Conservation (phyloP, 2,888 invertebrate genomes). For the Calliphora vomitoria region DNA sequence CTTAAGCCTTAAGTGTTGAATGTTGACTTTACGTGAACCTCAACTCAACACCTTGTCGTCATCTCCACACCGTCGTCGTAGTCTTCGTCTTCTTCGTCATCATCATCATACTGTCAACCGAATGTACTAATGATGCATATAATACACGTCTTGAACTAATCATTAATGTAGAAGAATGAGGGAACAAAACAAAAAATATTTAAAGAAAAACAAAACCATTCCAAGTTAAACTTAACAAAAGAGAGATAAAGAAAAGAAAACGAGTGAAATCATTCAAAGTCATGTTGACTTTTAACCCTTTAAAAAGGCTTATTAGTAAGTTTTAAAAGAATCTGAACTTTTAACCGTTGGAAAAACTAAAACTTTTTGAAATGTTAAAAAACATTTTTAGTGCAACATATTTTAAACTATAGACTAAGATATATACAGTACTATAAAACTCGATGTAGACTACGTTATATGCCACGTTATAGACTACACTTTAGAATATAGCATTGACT, state of each 20-base stretch:
- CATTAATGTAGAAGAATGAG: slow-evolving; percentile 43
- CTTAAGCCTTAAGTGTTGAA: slow-evolving; percentile 63
- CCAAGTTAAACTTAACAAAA: background rate
- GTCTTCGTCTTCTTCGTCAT: slow-evolving; percentile 6
- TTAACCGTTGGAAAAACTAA: too few species aligned
- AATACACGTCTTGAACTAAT: slow-evolving; percentile 65
- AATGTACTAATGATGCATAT: slow-evolving; percentile 67
- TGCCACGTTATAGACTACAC: too few species aligned
- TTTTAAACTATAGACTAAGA: too few species aligned
- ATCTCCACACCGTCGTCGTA: background rate
- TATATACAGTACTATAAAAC: too few species aligned
- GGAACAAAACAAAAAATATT: slow-evolving; percentile 27
- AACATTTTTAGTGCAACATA: too few species aligned
- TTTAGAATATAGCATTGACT: too few species aligned
- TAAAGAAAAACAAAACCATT: background rate
- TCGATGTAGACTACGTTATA: too few species aligned
- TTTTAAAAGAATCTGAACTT: too few species aligned
- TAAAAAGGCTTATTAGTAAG: background rate
- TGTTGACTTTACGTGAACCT: slow-evolving; percentile 72
- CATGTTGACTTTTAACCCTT: slow-evolving; percentile 42
- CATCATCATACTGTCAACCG: slow-evolving; percentile 38
- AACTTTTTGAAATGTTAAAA: too few species aligned
- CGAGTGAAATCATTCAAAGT: background rate
- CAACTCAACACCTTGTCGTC: slow-evolving; percentile 61
- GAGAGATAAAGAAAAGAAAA: slow-evolving; percentile 2